Evolutionary conservation across 1,140 invertebrate genomes (phyloP), one percentile per base, ranked within the genome.

Genomic region (Schmidtea mediterranea): DNA sequence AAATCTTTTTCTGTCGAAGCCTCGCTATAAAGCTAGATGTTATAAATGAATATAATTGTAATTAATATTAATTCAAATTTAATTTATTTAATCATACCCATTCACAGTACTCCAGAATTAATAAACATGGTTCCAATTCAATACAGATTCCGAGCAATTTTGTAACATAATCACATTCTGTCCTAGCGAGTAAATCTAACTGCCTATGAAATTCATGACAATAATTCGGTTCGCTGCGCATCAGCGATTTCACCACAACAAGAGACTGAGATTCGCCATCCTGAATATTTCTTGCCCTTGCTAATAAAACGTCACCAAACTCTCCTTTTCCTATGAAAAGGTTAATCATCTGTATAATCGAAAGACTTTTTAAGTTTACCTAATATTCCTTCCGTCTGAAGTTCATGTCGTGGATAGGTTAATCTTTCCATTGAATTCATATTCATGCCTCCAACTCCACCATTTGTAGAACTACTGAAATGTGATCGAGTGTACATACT

Each of bases 41-140:
- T n/a, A n/a, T n/a, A n/a, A n/a, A n/a, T n/a, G n/a, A n/a, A n/a
- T n/a, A n/a, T n/a, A n/a, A n/a, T n/a, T n/a, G n/a, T n/a, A n/a
- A n/a, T n/a, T n/a, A n/a, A n/a, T n/a, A n/a, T n/a, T n/a, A n/a
- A n/a, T n/a, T n/a, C n/a, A n/a, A n/a, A n/a, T n/a, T 13, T 16
- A 21, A 18, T 26, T 23, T 12, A n/a, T 5, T 16, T 49, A 55
- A 37, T 56, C 71, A 69, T 62, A 80, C 77, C 82, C 82, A 87
- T 58, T 89, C 83, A 19, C 80, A 83, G 58, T 83, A 80, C 59
- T 89, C 81, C 3, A 84, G 64, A 13, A 90, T 74, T 72, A 89
- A 75, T 57, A 77, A 82, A 58, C 83, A 78, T 0, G 82, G 82
- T 52, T 84, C 79, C 12, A 73, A 70, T 46, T 84, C 79, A 26